Conservation (phyloP, 2,888 invertebrate genomes). For the Labia minor region DNA sequence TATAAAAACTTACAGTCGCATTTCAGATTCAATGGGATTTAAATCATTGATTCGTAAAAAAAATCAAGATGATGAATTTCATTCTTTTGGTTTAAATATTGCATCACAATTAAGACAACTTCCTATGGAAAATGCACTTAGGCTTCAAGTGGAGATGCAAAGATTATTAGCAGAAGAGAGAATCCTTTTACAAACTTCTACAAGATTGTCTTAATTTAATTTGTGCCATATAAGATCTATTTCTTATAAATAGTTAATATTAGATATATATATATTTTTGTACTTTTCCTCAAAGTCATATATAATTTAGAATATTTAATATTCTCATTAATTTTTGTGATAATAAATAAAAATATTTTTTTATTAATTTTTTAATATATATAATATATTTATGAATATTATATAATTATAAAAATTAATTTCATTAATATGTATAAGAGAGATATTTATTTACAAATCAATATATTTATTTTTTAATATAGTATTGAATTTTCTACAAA, state of each 20-base stretch:
- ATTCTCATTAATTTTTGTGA: not conserved
- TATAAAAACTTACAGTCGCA: not conserved
- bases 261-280: not conserved
- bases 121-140: not conserved
- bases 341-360: not conserved
- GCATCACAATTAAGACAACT: not conserved
- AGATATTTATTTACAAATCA: no score
- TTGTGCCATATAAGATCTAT: not conserved
- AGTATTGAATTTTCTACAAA: no score
- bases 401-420: no score
- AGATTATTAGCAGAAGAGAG: not conserved
- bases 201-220: not conserved
- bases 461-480: no score
- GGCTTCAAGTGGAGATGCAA: not conserved
- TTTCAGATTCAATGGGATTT: not conserved
- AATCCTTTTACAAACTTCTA: not conserved
- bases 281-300: not conserved
- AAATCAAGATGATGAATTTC: not conserved
- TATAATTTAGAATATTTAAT: not conserved
- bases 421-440: no score
- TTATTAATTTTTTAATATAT: not conserved
- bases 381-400: no score
- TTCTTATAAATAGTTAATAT: not conserved
- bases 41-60: not conserved
- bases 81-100: not conserved